Conservation (phyloP, 92 coral and sea anemone species). For the Anthopleura xanthogrammica region DNA sequence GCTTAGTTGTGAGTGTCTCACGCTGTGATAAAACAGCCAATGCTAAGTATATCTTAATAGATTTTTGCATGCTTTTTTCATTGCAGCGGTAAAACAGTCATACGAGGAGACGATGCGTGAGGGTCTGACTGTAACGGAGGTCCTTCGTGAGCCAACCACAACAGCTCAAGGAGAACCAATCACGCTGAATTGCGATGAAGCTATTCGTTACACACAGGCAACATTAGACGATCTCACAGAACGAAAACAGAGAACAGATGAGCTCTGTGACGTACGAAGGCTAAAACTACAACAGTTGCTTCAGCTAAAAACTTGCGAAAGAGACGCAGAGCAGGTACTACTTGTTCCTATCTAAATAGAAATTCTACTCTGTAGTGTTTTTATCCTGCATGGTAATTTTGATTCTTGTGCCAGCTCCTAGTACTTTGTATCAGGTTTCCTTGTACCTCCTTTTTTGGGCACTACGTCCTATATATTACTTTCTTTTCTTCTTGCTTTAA, state of each 20-base stretch:
- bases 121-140: conserved; percentile 60
- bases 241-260: conserved; percentile 90
- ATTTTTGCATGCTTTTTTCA: neutral
- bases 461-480: too few species aligned
- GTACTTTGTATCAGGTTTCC: too few species aligned
- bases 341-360: too few species aligned
- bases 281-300: conserved; percentile 90
- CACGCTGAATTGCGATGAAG: conserved; percentile 68
- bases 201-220: conserved; percentile 74
- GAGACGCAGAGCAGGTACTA: conserved; percentile 89
- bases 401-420: too few species aligned
- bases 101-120: conserved; percentile 83
- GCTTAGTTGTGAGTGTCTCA: too few species aligned
- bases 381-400: too few species aligned
- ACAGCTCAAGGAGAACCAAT: conserved; percentile 72
- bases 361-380: too few species aligned
- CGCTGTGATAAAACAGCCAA: too few species aligned
- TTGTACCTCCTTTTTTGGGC: too few species aligned
- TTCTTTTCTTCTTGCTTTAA: too few species aligned
- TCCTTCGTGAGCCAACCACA: conserved; percentile 68
- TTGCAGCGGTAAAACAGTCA: conserved; percentile 64
- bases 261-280: conserved; percentile 92
- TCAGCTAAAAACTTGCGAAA: conserved; percentile 91
- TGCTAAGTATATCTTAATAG: too few species aligned
- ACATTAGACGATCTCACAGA: conserved; percentile 86